phyloP scores from a whole-genome alignment of 2,888 invertebrate genomes.

The Acanthacorydalis orientalis region DNA sequence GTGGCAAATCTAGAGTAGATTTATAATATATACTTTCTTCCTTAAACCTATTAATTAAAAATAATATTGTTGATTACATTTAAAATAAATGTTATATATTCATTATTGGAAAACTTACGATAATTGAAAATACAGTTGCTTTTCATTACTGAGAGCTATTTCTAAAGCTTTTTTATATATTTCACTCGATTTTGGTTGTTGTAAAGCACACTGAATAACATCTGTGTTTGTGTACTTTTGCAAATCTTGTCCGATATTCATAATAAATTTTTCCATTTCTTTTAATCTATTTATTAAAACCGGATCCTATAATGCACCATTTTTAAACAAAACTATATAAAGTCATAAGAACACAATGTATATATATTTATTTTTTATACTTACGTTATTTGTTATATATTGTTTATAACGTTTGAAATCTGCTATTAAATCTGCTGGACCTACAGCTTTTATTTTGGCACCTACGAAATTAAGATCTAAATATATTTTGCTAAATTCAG shows the following conservation, averaged over 20 bases:
- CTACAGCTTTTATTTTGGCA: conserved; percentile 47
- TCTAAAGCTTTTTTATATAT: conserved; percentile 37
- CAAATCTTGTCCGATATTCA: conserved; percentile 41
- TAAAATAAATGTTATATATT: background rate
- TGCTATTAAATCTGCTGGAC: conserved; percentile 48
- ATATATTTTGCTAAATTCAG: conserved; percentile 41
- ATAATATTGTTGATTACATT: background rate
- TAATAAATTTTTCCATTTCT: conserved; percentile 41
- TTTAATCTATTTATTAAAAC: conserved; percentile 28
- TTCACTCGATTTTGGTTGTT: conserved; percentile 38
- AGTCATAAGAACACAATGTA: background rate
- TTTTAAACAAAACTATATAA: background rate
- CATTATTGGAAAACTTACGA: conserved; percentile 25
- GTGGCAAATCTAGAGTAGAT: conserved; percentile 37
- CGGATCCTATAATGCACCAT: conserved; percentile 22
- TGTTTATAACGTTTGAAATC: conserved; percentile 47
- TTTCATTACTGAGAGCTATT: conserved; percentile 30
- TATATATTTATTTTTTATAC: conserved; percentile 14
- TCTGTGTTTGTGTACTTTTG: conserved; percentile 43
- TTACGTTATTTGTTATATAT: conserved; percentile 35
- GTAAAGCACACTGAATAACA: conserved; percentile 52
- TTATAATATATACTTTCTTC: conserved; percentile 27
- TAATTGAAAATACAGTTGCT: conserved; percentile 44
- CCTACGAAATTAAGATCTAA: conserved; percentile 52
- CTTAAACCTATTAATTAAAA: conserved; percentile 27